phyloP scores from a whole-genome alignment of 2,888 invertebrate species.

The Chrysolina haemoptera region DNA sequence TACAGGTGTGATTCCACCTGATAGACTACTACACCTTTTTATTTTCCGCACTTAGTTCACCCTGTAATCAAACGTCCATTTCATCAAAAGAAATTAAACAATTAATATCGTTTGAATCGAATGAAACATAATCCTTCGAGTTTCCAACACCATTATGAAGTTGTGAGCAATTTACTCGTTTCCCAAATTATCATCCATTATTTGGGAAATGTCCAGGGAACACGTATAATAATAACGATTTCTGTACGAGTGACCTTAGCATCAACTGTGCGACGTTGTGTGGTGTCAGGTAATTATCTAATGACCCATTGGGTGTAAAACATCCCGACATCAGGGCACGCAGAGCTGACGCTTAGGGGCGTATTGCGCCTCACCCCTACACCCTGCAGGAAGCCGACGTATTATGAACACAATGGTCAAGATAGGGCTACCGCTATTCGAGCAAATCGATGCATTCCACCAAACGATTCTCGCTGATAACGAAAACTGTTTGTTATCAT shows the following conservation, averaged over 20 bases:
- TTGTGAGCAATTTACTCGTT: background rate
- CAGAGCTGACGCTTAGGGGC: constrained; percentile 14
- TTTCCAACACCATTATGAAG: background rate
- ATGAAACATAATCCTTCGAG: background rate
- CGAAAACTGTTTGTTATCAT: constrained; percentile 42
- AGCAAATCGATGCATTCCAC: constrained; percentile 51
- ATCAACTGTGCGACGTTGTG: constrained; percentile 39
- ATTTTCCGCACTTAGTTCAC: too few relatives aligned
- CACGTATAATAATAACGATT: constrained; percentile 33
- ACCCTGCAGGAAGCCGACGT: constrained; percentile 51
- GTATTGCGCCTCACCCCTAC: constrained; percentile 21
- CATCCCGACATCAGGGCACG: constrained; percentile 37
- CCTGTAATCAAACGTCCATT: too few relatives aligned
- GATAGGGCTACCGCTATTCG: constrained; percentile 43
- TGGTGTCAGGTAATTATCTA: constrained; percentile 54
- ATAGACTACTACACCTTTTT: too few relatives aligned
- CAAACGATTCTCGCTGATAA: constrained; percentile 49
- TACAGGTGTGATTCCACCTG: too few relatives aligned
- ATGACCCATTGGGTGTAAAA: constrained; percentile 53
- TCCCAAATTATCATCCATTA: constrained; percentile 2
- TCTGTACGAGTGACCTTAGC: constrained; percentile 36
- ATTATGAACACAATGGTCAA: constrained; percentile 54
- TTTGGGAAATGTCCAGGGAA: background rate
- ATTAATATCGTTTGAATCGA: too few relatives aligned
- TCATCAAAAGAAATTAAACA: too few relatives aligned